phyloP scores from a whole-genome alignment of 2,888 invertebrate species.

The Azorinus chamasolen region DNA sequence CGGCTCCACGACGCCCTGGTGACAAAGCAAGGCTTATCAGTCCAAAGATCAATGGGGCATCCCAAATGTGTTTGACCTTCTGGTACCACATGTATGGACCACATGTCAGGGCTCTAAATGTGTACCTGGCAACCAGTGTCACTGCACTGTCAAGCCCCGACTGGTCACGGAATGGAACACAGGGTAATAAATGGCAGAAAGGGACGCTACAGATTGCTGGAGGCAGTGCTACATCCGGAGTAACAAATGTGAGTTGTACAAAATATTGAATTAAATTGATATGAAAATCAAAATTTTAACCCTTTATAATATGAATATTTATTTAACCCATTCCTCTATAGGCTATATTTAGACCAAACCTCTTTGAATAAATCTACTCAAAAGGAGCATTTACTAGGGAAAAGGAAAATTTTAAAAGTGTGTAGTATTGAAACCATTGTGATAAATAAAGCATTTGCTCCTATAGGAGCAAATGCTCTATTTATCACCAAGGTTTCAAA shows the following conservation, averaged over 20 bases:
- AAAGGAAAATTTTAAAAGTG: no score
- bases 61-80: constrained; percentile 73
- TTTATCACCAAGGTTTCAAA: no score
- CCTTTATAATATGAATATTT: no score
- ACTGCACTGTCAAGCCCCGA: constrained; percentile 56
- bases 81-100: constrained; percentile 80
- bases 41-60: constrained; percentile 68
- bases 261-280: no score
- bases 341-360: no score
- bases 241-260: constrained; percentile 65
- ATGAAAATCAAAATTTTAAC: no score
- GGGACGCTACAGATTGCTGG: constrained; percentile 69
- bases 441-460: no score
- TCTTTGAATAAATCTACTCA: no score
- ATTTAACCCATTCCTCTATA: no score
- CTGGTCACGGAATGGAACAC: constrained; percentile 73
- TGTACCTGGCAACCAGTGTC: constrained; percentile 65
- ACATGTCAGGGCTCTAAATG: constrained; percentile 74
- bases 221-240: constrained; percentile 40
- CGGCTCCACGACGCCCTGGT: constrained; percentile 88
- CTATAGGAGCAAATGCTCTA: no score
- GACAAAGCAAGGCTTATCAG: constrained; percentile 88
- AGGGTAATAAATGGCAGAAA: constrained; percentile 72
- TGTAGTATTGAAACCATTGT: no score
- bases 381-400: no score